Base-by-base conservation (phyloP, 2,888 invertebrate genomes). In the Entomobrya proxima region DNA sequence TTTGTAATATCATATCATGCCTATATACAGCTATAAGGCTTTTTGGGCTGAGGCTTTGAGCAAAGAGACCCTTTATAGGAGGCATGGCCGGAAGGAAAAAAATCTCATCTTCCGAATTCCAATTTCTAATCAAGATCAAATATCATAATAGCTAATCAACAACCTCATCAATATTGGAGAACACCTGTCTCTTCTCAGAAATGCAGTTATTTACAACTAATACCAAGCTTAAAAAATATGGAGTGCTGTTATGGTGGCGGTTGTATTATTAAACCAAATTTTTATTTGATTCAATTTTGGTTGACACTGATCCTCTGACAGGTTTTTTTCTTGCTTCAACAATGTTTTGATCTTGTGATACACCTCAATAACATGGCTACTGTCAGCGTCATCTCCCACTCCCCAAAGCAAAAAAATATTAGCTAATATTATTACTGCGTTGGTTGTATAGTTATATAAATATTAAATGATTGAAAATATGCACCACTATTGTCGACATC, bases 71-170 rank as follows among this genome's bases (percentile, higher is more conserved):
- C n/a, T n/a, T n/a, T 15, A 69, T n/a, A 18, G 15, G 74, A 74
- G 74, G 52, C 44, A 75, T 76, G 74, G 85, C 85, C 85, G 85
- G 85, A 85, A 85, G 85, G 79, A 50, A 47, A 30, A 52, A 50
- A 61, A 74, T 77, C 72, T 61, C 85, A 85, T 85, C 85, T 79
- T 85, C 85, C 85, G 85, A 85, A 85, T 85, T 79, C 85, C 37
- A 67, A 44, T 61, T 77, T 77, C 30, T 64, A 77, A 77, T 64
- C 76, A 76, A 76, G 76, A 76, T 76, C 58, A 76, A 55, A 58
- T 13, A 69, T 44, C 69, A 69, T 69, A 69, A 69, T 44, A 69
- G 40, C 15, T 69, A 69, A 69, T 69, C 67, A 67, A 67, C 67
- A 24, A 11, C 21, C 24, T 67, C 69, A 40, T 69, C 69, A n/a